Base-by-base conservation (phyloP, 2,113 vertebrate species). In the Phoenicopterus ruber region DNA sequence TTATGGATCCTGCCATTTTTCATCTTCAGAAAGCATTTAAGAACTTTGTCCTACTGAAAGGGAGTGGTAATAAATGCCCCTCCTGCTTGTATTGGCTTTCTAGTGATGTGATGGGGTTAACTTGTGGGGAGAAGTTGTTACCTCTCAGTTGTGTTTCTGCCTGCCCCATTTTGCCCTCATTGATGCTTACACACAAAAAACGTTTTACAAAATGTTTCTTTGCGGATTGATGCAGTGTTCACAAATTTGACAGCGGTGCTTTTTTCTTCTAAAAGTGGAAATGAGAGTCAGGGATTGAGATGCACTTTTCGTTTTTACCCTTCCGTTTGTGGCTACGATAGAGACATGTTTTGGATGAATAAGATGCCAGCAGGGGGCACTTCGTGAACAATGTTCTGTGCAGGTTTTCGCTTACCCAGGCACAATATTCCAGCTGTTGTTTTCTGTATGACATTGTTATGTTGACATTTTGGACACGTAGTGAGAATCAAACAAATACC, bases 241-340 rank as follows among this genome's bases (percentile, higher is more conserved):
- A 8, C 24, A n/a, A 0, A 34, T 46, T 47, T 40, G 38, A 17
- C 66, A 34, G 32, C 0, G 0, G 2, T 32, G 40, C 29, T 38
- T 85, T 79, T 34, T n/a, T 26, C n/a, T 79, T 65, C 16, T 44
- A 4, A 80, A 91, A 90, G 25, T 62, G 82, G 82, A 90, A 82
- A 9, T 6, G 47, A 52, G 28, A 77, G 28, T 57, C 19, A 17
- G 63, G 72, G 63, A 19, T 38, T 10, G 88, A 84, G 63, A 47
- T 34, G 46, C 5, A 6, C 6, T 18, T 58, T 66, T 58, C 1
- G 1, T 6, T 58, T 62, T 59, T 16, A 38, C 8, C 13, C 20
- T 62, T 71, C 2, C 9, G 13, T 76, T 74, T 82, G 55, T 63
- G 65, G 47, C 59, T 49, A 2, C 10, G 2, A 5, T 7, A 10